Evolutionary conservation across 2,797 vertebrate genomes (phyloP).

Genomic region (Buphagus erythrorhynchus): DNA sequence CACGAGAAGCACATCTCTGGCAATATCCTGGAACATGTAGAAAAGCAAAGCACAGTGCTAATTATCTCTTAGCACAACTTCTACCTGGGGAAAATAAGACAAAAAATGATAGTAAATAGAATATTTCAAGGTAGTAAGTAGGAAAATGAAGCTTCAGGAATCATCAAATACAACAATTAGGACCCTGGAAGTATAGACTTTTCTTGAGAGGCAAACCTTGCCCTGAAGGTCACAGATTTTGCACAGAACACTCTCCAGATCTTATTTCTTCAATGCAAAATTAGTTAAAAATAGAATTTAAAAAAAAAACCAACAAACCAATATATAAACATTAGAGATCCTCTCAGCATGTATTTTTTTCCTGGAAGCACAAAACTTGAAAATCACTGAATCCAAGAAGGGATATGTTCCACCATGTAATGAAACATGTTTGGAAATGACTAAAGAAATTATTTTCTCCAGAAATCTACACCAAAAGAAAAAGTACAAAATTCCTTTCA

Average conservation of each 20-base stretch:
- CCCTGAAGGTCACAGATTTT: conserved; percentile 54
- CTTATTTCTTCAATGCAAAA: conserved; percentile 27
- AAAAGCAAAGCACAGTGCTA: neutral
- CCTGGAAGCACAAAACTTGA: neutral
- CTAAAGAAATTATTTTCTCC: neutral
- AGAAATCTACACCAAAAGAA: neutral
- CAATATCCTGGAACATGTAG: neutral
- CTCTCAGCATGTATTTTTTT: neutral
- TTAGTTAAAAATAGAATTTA: neutral
- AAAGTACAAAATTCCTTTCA: neutral
- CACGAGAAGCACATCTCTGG: conserved; percentile 36
- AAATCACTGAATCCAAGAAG: neutral
- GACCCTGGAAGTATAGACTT: neutral
- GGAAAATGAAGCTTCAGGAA: neutral
- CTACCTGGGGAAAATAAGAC: neutral
- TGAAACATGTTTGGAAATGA: neutral
- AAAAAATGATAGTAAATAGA: neutral
- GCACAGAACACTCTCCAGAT: conserved; percentile 28
- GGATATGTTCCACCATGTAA: neutral
- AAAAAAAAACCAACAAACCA: neutral
- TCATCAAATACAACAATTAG: neutral
- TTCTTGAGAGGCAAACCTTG: conserved; percentile 1
- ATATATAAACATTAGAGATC: neutral
- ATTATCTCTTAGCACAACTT: neutral
- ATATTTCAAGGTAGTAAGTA: neutral